Base-by-base conservation (phyloP, 1,140 invertebrate species). In the Trichonephila clavata region DNA sequence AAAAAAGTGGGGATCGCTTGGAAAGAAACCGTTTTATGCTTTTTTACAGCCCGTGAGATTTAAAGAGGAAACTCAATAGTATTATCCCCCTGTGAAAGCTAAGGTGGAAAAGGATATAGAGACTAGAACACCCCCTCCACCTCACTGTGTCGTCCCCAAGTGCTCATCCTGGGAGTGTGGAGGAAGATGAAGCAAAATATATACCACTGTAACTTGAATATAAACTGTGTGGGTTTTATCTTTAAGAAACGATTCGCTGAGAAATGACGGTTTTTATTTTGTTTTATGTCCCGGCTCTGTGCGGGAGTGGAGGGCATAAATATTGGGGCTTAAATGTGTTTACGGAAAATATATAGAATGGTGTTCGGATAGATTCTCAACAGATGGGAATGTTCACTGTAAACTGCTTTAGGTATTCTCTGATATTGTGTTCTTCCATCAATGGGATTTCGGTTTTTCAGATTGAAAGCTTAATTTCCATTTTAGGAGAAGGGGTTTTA, bases 141-240 rank as follows among this genome's bases (percentile, higher is more conserved):
- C 20, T 16, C 50, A n/a, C 21, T 24, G 24, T 50, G 50, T 77
- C 27, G 71, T 77, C 71, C 71, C 71, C 16, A 18, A 77, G 71
- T 50, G 43, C 50, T 57, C 43, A 57, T 50, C 43, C 81, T 6
- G 18, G 6, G 8, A 14, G 50, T 13, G 43, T 83, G 21, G 39
- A n/a, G 10, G 81, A 59, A 59, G 39, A 24, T 83, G 81, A 57
- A n/a, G 81, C 43, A 50, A 83, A 57, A 83, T 83, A 83, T 83
- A 50, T 59, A 83, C 50, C 81, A 57, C 50, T 57, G 81, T 83
- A 83, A 83, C 81, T 83, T 83, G 81, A 83, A 83, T 83, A 83
- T 83, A 83, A 83, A 83, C 50, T 59, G 81, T 83, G 81, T 59
- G 81, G 81, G 81, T 57, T 83, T 83, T 83, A 83, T 83, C 81